phyloP scores from a whole-genome alignment of 35 echinoderm and acorn worm genomes.

The Heliocidaris erythrogramma region DNA sequence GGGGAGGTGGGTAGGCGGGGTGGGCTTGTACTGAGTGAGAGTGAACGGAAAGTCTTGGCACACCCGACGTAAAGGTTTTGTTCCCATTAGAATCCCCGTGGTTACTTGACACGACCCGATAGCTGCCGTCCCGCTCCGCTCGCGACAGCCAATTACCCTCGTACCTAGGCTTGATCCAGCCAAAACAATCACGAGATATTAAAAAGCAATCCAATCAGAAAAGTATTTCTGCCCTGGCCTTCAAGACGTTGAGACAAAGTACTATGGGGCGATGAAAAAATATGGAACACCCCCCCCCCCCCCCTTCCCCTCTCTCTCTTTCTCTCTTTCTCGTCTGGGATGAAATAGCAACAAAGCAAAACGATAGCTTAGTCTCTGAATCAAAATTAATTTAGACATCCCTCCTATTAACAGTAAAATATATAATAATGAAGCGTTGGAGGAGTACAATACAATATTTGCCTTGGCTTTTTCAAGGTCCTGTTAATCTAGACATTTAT shows the following conservation, averaged over 20 bases:
- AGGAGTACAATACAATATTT: too few relatives aligned
- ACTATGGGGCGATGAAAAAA: background rate
- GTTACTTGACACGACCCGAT: conserved; percentile 1
- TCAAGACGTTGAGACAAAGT: background rate
- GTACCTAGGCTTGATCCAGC: background rate
- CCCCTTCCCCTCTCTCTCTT: background rate
- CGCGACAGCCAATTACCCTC: conserved; percentile 9
- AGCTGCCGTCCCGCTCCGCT: background rate
- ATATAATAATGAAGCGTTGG: too few relatives aligned
- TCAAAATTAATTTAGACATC: too few relatives aligned
- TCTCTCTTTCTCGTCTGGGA: background rate
- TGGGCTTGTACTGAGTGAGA: background rate
- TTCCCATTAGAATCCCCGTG: background rate
- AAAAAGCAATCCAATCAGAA: conserved; percentile 12
- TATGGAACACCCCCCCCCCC: background rate
- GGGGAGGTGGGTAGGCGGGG: background rate
- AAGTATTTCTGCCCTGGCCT: background rate
- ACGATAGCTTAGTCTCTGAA: too few relatives aligned
- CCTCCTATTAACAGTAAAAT: too few relatives aligned
- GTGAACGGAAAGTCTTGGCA: background rate
- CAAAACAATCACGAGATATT: background rate
- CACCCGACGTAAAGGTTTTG: background rate
- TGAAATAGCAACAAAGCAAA: too few relatives aligned
- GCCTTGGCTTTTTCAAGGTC: too few relatives aligned
- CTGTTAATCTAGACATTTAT: too few relatives aligned